Evolutionary conservation across 2,113 vertebrate species (phyloP).

Genomic region (Myotis yumanensis): DNA sequence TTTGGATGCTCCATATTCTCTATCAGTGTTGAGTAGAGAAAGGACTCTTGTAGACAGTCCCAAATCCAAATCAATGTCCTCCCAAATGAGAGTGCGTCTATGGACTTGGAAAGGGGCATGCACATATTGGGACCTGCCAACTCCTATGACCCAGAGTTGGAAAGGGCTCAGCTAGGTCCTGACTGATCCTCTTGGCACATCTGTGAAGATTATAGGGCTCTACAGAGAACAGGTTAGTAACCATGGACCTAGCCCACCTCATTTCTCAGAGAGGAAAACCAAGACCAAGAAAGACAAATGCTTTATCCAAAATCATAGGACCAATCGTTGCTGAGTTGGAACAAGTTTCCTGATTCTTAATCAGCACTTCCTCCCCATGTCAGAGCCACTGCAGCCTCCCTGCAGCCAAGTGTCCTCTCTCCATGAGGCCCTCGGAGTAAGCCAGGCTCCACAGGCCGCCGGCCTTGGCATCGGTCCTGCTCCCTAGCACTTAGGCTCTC

Average conservation of each 20-base stretch:
- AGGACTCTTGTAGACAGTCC: background rate
- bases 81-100: background rate
- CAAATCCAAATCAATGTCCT: background rate
- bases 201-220: background rate
- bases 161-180: background rate
- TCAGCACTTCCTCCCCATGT: background rate
- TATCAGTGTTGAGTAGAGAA: background rate
- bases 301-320: background rate
- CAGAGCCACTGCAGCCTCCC: background rate
- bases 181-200: background rate
- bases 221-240: background rate
- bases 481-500: constrained; percentile 44
- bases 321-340: background rate
- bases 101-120: background rate
- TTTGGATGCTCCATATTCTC: background rate
- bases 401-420: constrained; percentile 6
- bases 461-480: constrained; percentile 34
- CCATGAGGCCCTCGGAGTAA: constrained; percentile 15
- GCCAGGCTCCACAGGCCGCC: constrained; percentile 56
- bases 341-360: background rate
- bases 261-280: constrained; percentile 6
- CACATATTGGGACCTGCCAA: background rate
- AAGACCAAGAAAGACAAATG: background rate
- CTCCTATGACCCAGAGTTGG: background rate
- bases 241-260: background rate